These are phyloP conservation scores for Scolopax bukidnonensis DNA, from an alignment of 2,797 vertebrate genomes.

Conservation along the genomic window DNA sequence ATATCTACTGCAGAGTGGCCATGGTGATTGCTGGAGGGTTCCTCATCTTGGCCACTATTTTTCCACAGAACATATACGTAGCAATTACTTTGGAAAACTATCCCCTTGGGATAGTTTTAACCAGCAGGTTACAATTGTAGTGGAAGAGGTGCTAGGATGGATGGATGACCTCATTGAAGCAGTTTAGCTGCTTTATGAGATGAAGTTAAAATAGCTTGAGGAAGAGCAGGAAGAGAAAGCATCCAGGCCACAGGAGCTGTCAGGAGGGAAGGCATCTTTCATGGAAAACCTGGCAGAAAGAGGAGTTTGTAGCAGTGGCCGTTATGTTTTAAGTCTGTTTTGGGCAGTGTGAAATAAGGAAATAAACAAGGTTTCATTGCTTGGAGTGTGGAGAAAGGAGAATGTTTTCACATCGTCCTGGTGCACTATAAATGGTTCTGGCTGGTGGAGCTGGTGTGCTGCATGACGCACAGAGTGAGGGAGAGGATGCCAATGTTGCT, in stretches of 20 bases:
- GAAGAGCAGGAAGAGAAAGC: background rate
- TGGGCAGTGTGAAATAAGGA: background rate
- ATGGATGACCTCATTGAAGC: background rate
- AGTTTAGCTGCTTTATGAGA: background rate
- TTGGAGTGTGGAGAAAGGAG: background rate
- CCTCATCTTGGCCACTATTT: background rate
- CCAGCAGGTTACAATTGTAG: background rate
- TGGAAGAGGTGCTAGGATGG: background rate
- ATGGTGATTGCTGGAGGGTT: background rate
- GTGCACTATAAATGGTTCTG: conserved; percentile 24
- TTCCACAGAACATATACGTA: background rate
- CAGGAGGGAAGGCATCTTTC: background rate
- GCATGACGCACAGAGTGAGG: background rate
- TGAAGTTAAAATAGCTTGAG: background rate
- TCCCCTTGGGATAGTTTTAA: fast-evolving
- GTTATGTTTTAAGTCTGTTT: background rate
- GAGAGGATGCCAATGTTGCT: background rate
- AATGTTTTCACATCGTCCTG: background rate
- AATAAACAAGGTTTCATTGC: background rate
- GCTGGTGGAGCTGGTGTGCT: background rate
- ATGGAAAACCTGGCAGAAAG: background rate
- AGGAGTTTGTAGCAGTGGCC: background rate
- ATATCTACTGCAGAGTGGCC: background rate
- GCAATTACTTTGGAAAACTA: background rate
- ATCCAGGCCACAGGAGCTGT: background rate